A percentile compares a stretch with the other conserved stretches of the same genome.
phyloP scores from a whole-genome alignment of 2,888 invertebrate species.

The Hypercompe scribonia region DNA sequence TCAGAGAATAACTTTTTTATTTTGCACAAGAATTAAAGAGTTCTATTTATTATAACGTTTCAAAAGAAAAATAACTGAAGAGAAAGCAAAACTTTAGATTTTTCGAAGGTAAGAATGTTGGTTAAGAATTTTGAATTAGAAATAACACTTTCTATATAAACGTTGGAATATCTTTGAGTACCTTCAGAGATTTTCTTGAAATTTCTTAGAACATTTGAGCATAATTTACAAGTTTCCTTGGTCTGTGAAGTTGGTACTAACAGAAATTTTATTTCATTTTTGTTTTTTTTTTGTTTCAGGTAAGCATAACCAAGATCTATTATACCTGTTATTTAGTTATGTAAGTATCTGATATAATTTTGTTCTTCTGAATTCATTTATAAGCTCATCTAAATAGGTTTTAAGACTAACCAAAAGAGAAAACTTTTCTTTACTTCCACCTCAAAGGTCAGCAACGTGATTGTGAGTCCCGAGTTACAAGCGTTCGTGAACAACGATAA shows the following conservation, averaged over 20 bases:
- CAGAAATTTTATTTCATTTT: neutral
- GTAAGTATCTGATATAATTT: neutral
- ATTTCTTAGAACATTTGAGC: neutral
- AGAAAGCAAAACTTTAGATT: conserved; percentile 12
- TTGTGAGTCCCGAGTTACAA: too few relatives aligned
- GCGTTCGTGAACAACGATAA: too few relatives aligned
- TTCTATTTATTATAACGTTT: conserved; percentile 29
- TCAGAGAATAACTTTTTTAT: conserved; percentile 42
- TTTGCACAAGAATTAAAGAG: conserved; percentile 34
- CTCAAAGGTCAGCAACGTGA: too few relatives aligned
- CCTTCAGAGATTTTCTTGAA: neutral
- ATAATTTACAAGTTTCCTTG: neutral
- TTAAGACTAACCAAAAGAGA: neutral
- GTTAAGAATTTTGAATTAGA: conserved; percentile 22
- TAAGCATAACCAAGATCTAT: neutral
- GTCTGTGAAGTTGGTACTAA: neutral
- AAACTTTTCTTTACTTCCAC: too few relatives aligned
- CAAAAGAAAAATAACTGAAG: conserved; percentile 14
- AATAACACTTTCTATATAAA: conserved; percentile 16
- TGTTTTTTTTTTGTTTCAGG: conserved; percentile 5
- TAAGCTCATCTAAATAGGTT: neutral
- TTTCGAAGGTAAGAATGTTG: conserved; percentile 28
- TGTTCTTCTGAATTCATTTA: neutral
- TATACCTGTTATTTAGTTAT: neutral
- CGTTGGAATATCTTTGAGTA: neutral